Conservation (phyloP, 2,888 invertebrate species). For the Coelinius sp. region DNA sequence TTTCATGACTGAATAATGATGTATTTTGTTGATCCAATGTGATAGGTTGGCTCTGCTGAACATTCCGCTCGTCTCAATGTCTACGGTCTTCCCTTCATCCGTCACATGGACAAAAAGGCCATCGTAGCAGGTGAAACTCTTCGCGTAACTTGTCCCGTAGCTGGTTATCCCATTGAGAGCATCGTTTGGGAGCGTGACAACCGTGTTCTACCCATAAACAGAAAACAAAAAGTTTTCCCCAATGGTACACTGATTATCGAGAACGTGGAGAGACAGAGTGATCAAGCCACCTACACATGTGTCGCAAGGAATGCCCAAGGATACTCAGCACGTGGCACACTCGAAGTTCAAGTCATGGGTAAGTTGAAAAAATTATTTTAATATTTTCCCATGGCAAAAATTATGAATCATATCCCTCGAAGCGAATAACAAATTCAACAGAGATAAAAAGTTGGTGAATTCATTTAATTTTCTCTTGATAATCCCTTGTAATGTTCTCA, state of each 20-base stretch:
- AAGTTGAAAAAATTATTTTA: conserved; percentile 72
- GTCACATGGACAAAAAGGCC: conserved; percentile 93
- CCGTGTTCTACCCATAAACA: conserved; percentile 90
- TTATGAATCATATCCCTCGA: no score
- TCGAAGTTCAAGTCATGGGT: conserved; percentile 98
- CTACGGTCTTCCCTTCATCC: conserved; percentile 90
- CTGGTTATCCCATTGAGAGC: conserved; percentile 93
- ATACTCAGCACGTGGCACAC: conserved; percentile 87
- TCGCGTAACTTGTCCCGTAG: conserved; percentile 92
- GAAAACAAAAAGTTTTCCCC: conserved; percentile 93
- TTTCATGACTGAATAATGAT: no score
- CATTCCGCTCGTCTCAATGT: conserved; percentile 91
- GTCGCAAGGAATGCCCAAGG: conserved; percentile 93
- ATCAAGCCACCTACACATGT: conserved; percentile 95
- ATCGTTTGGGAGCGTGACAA: conserved; percentile 96
- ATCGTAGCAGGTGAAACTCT: conserved; percentile 93
- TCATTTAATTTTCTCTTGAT: no score
- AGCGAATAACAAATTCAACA: no score
- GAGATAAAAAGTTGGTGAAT: no score
- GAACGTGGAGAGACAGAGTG: conserved; percentile 91
- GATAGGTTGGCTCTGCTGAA: conserved; percentile 85
- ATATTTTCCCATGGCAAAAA: conserved; percentile 24
- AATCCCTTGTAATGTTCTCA: no score
- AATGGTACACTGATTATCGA: conserved; percentile 95
- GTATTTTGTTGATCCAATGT: not conserved